phyloP scores from a whole-genome alignment of 2,888 invertebrate genomes.

The Xylocampa areola region DNA sequence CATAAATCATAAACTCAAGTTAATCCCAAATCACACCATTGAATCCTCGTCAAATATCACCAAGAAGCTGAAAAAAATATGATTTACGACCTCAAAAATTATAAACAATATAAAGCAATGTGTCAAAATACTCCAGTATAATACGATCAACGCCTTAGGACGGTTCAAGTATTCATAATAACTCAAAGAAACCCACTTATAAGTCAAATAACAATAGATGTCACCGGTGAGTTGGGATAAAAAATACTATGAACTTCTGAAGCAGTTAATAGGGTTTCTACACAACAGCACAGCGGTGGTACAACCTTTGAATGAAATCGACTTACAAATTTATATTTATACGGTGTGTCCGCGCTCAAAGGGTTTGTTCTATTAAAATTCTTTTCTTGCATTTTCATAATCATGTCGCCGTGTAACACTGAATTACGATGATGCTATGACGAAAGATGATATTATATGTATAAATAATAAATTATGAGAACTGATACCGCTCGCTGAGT shows the following conservation, averaged over 20 bases:
- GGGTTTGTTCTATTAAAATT: constrained; percentile 69
- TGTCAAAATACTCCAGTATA: constrained; percentile 87
- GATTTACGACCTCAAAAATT: constrained; percentile 81
- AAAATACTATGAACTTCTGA: constrained; percentile 88
- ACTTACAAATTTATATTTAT: constrained; percentile 80
- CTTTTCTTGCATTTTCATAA: constrained; percentile 61
- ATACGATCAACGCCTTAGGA: constrained; percentile 74
- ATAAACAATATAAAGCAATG: constrained; percentile 84
- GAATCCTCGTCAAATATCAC: constrained; percentile 80
- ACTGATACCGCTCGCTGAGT: constrained; percentile 4
- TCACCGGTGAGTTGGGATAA: constrained; percentile 72
- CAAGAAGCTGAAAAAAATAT: constrained; percentile 70
- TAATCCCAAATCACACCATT: constrained; percentile 76
- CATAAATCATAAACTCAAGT: constrained; percentile 82
- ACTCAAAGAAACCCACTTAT: constrained; percentile 72
- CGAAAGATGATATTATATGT: constrained; percentile 9
- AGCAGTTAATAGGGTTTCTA: constrained; percentile 83
- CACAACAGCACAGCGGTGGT: constrained; percentile 79
- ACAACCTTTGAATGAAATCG: constrained; percentile 73
- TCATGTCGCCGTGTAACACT: constrained; percentile 63
- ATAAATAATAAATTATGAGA: constrained; percentile 5
- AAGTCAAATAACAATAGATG: constrained; percentile 74
- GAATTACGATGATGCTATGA: constrained; percentile 24
- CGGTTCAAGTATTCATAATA: constrained; percentile 70
- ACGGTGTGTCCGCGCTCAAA: constrained; percentile 73